Evolutionary conservation across 1,140 invertebrate genomes (phyloP).

Genomic region (Apis laboriosa): DNA sequence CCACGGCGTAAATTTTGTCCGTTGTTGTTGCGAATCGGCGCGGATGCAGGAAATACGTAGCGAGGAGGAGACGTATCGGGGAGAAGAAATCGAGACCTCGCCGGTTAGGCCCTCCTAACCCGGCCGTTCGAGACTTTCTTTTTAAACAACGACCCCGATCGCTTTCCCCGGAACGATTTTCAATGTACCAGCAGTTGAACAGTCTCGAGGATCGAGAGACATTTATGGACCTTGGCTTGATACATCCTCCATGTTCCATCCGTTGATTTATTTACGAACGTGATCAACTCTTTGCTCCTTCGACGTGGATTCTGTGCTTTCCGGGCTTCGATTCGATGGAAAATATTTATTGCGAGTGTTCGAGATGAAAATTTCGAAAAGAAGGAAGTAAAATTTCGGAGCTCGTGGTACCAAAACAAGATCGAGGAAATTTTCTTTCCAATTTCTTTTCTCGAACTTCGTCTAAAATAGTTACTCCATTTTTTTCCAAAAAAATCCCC

Average conservation of each 20-base stretch:
- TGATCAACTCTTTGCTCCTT: background rate
- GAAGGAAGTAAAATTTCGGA: no score
- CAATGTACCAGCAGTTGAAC: background rate
- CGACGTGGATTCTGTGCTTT: background rate
- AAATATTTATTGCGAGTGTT: no score
- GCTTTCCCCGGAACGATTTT: conserved; percentile 34
- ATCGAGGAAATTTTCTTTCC: no score
- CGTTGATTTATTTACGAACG: conserved; percentile 5
- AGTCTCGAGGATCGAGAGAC: background rate
- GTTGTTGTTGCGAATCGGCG: conserved; percentile 52
- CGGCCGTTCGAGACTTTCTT: conserved; percentile 12
- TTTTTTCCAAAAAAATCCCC: no score
- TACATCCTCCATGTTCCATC: background rate
- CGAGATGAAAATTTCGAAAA: no score
- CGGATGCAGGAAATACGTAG: conserved; percentile 36
- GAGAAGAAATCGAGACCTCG: conserved; percentile 18
- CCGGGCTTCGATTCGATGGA: background rate
- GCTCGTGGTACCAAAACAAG: no score
- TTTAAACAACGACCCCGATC: conserved; percentile 11
- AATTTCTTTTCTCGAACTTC: no score
- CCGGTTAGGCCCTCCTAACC: background rate
- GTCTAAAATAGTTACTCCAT: no score
- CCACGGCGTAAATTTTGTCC: conserved; percentile 69
- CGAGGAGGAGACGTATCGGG: background rate
- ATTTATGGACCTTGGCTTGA: background rate